These are phyloP conservation scores for Linepithema humile DNA, from an alignment of 1,140 invertebrate species.

Conservation along the genomic window DNA sequence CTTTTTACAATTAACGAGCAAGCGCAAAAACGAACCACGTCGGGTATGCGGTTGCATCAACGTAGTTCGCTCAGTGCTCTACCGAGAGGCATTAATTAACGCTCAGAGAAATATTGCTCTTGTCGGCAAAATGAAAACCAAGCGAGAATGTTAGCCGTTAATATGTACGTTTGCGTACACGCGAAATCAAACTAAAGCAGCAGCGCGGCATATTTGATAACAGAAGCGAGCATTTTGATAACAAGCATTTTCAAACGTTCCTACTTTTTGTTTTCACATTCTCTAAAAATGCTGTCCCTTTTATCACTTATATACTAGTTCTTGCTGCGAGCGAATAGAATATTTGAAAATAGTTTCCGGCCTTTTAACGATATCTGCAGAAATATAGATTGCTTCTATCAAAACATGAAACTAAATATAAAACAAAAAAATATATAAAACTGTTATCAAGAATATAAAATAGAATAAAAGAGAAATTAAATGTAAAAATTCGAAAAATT, in stretches of 20 bases:
- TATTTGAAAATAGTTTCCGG: neutral
- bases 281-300: neutral
- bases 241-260: neutral
- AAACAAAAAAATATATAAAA: no score
- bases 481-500: no score
- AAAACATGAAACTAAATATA: no score
- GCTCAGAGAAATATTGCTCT: slow-evolving; percentile 21
- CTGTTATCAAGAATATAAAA: neutral
- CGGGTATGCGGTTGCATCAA: neutral
- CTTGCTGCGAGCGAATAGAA: neutral
- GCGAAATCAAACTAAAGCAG: neutral
- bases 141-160: slow-evolving; percentile 8
- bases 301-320: neutral
- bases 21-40: neutral
- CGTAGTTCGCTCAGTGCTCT: neutral
- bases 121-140: neutral
- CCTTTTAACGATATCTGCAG: neutral
- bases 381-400: no score
- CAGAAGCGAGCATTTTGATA: no score
- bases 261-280: neutral
- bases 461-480: no score
- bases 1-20: slow-evolving; percentile 19
- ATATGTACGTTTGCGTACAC: slow-evolving; percentile 5
- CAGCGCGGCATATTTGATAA: neutral
- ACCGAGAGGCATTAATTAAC: slow-evolving; percentile 42